Conservation (phyloP, 2,797 vertebrate species). For the Clarias pachynema region DNA sequence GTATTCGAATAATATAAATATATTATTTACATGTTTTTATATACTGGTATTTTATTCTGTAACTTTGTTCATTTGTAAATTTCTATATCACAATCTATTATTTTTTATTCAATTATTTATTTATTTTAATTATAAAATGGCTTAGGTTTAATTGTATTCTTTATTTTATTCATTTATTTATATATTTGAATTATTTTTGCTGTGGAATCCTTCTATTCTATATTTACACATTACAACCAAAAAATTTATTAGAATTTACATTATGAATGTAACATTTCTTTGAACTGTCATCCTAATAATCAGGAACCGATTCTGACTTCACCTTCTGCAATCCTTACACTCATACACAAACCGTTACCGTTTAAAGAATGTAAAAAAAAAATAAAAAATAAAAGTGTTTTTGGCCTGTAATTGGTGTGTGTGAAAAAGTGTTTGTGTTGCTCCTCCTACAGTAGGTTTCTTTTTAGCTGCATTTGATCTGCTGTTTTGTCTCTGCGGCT, state of each 20-base stretch:
- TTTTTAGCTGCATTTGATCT: slow-evolving; percentile 59
- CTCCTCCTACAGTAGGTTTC: slow-evolving; percentile 44
- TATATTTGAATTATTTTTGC: no score
- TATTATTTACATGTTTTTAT: no score
- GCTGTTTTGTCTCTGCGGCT: slow-evolving; percentile 51
- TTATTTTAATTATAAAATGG: no score
- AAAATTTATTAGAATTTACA: no score
- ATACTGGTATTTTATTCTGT: no score
- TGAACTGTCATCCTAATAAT: background rate
- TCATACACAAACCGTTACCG: background rate
- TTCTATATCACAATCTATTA: no score
- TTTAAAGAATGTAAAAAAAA: slow-evolving; percentile 18
- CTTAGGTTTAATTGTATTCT: no score
- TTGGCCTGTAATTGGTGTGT: slow-evolving; percentile 47
- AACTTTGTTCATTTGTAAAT: no score
- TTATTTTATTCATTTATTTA: no score
- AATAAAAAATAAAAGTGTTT: background rate
- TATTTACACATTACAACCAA: no score
- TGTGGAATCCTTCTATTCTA: no score
- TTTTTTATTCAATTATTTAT: no score
- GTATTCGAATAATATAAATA: background rate
- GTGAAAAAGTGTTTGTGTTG: slow-evolving; percentile 40
- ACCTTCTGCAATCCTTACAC: background rate
- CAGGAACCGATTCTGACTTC: background rate
- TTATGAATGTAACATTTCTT: background rate